Conservation (phyloP, 2,113 vertebrate species). For the Alexandromys fortis region DNA sequence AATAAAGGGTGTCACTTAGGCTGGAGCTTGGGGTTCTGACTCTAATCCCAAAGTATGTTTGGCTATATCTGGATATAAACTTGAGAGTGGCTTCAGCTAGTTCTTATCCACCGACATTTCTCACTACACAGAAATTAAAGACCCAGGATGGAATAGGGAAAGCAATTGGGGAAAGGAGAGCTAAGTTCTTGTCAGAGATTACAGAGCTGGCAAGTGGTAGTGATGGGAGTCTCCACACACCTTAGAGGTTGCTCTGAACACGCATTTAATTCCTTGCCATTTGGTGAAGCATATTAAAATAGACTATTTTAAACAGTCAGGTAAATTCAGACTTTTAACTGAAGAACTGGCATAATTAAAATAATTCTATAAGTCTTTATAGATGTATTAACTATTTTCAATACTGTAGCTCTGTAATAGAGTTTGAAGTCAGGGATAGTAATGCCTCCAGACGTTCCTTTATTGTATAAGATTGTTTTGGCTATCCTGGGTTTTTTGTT, state of each 20-base stretch:
- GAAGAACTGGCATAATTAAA: background rate
- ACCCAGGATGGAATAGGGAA: background rate
- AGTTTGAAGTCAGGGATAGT: no score
- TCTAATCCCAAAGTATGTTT: background rate
- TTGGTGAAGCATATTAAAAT: background rate
- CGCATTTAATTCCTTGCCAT: background rate
- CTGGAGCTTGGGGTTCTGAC: background rate
- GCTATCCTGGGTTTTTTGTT: no score
- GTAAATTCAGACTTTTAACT: slow-evolving; percentile 2
- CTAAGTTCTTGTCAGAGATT: background rate
- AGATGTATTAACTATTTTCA: slow-evolving; percentile 39
- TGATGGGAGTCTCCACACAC: background rate
- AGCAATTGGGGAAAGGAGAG: background rate
- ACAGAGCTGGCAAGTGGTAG: background rate
- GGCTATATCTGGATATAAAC: background rate
- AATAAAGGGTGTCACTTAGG: background rate
- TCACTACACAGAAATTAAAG: background rate
- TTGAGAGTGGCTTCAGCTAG: background rate
- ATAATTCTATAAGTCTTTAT: background rate
- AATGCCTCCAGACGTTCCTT: no score
- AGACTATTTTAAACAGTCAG: background rate
- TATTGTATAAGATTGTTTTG: no score
- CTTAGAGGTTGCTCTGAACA: background rate
- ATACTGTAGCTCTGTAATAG: no score
- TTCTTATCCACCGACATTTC: background rate